Percentiles rank a stretch among this genome's conserved stretches.
Conservation (phyloP, 30 jellyfish, hydroid and myxozoan genomes). For the Cassiopea xamachana region DNA sequence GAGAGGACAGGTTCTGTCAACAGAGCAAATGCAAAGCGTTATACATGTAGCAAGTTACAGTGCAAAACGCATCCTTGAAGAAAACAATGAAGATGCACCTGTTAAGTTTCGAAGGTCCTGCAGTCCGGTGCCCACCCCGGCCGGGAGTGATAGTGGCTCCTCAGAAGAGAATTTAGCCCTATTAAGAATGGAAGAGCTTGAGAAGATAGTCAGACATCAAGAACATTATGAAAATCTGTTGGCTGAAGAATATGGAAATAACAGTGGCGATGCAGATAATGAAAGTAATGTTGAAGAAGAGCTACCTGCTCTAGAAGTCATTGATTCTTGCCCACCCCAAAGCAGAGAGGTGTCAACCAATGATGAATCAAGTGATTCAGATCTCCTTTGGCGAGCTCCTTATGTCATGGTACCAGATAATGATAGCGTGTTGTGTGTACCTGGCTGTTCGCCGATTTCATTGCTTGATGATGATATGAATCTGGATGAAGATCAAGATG, state of each 20-base stretch:
- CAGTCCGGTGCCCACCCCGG: constrained; percentile 69
- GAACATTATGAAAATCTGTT: constrained; percentile 64
- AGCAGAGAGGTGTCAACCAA: constrained; percentile 22
- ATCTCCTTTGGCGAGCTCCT: constrained; percentile 74
- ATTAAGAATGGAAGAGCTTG: constrained; percentile 86
- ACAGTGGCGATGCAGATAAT: constrained; percentile 9
- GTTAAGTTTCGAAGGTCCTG: constrained; percentile 51
- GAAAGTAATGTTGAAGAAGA: constrained; percentile 65
- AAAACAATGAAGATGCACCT: constrained; percentile 7
- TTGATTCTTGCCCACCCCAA: constrained; percentile 10
- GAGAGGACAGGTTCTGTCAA: constrained; percentile 70
- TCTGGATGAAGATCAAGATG: constrained; percentile 49
- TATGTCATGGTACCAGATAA: constrained; percentile 67
- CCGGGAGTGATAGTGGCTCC: constrained; percentile 84
- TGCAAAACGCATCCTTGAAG: constrained; percentile 17
- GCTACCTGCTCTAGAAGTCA: constrained; percentile 74
- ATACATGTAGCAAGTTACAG: constrained; percentile 19
- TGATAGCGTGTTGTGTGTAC: constrained; percentile 61
- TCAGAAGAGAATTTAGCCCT: constrained; percentile 71
- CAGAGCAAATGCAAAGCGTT: constrained; percentile 77
- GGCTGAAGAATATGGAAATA: constrained; percentile 52
- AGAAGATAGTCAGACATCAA: constrained; percentile 45
- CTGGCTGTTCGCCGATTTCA: constrained; percentile 53
- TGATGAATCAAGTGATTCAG: constrained; percentile 41
- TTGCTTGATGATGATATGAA: constrained; percentile 38